Base-by-base conservation (phyloP, 2,888 invertebrate genomes). In the Pammene aurita region DNA sequence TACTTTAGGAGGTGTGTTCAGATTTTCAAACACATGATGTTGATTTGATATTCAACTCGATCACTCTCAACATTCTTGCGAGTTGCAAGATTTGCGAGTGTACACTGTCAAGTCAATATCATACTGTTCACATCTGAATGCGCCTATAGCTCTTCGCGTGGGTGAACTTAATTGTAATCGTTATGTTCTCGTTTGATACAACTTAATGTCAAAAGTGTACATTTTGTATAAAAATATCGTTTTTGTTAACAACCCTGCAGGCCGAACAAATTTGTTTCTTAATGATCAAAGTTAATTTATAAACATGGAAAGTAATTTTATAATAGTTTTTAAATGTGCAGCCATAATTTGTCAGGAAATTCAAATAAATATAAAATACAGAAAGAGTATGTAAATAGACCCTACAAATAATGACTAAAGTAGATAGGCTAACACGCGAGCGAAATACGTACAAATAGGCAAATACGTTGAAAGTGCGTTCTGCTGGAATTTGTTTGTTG, bases 141-240 rank as follows among this genome's bases (percentile, higher is more conserved):
- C 26, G 26, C 26, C 26, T 26, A 2, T 26, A 26, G 26, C 16
- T 48, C 9, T 16, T 16, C 9, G 35, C 38, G 46, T 6, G 0
- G 54, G 35, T 18, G 56, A 44, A 41, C 16, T 41, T 57, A 50
- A 14, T 41, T 42, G 34, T 41, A 41, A 52, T 35, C 35, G 44
- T 60, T 52, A 44, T 66, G 34, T 41, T 35, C 16, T 35, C n/a
- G 16, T 54, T 58, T 54, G 52, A 18, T n/a, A 46, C 42, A 34
- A 34, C 34, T 66, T 18, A 57, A 34, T 50, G n/a, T 41, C 34
- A 60, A 46, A 60, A 11, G 46, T 13, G 14, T 34, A 6, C 60
- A 16, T 35, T 46, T 61, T 16, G n/a, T n/a, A 35, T 57, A 26
- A 16, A 35, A 41, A 16, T 46, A 46, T 11, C 13, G 34, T 48